Percentiles rank a stretch among this genome's conserved stretches.
phyloP scores from a whole-genome alignment of 35 echinoderm and acorn worm genomes.

The Apostichopus californicus region DNA sequence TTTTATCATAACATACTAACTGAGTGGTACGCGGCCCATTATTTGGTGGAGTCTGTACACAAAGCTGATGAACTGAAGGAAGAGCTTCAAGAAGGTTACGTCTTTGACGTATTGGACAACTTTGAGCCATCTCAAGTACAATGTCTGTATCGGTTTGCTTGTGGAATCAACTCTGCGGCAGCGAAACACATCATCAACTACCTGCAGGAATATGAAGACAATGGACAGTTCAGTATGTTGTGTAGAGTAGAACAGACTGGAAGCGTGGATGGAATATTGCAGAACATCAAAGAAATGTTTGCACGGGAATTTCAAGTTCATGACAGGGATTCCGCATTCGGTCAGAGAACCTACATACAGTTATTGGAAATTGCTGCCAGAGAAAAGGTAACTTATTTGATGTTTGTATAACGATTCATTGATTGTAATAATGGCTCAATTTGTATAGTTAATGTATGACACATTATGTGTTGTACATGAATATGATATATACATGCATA shows the following conservation, averaged over 20 bases:
- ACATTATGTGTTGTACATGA: too few relatives aligned
- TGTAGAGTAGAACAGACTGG: constrained; percentile 4
- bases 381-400: too few relatives aligned
- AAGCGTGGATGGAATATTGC: not conserved
- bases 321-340: too few relatives aligned
- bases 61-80: not conserved
- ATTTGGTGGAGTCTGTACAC: not conserved
- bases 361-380: too few relatives aligned
- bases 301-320: not conserved
- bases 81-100: not conserved
- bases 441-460: too few relatives aligned
- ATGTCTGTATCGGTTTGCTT: constrained; percentile 6
- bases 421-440: too few relatives aligned
- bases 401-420: too few relatives aligned
- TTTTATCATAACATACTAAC: not conserved
- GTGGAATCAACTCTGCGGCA: not conserved
- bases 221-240: not conserved
- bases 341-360: too few relatives aligned
- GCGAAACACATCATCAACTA: constrained; percentile 1
- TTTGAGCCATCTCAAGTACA: not conserved
- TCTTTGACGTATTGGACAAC: not conserved
- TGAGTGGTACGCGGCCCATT: constrained; percentile 25
- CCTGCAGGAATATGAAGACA: not conserved
- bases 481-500: too few relatives aligned
- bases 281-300: not conserved